Conservation (phyloP, 2,888 invertebrate species). For the Meandrusa payeni region DNA sequence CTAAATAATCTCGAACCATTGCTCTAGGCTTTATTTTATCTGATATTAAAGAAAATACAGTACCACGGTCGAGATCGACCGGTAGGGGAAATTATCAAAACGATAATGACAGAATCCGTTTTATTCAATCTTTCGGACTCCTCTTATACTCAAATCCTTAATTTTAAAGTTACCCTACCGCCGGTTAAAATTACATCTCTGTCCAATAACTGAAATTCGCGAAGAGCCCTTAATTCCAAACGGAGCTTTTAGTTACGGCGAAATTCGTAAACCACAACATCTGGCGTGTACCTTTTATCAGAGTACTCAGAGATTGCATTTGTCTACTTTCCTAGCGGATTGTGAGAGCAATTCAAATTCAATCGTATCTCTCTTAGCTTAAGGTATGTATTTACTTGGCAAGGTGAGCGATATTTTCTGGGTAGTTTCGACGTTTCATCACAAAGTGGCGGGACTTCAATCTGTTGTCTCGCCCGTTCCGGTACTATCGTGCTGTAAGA, state of each 20-base stretch:
- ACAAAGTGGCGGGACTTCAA: conserved; percentile 52
- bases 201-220: conserved; percentile 30
- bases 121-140: too few relatives aligned
- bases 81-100: too few relatives aligned
- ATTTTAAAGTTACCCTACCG: conserved; percentile 14
- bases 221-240: conserved; percentile 50
- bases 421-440: conserved; percentile 51
- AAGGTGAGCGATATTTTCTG: conserved; percentile 32
- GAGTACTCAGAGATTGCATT: conserved; percentile 66
- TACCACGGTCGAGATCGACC: too few relatives aligned
- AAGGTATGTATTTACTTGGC: conserved; percentile 37
- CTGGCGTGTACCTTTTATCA: conserved; percentile 62
- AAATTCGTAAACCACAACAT: conserved; percentile 75
- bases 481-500: conserved; percentile 62
- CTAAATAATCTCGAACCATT: too few relatives aligned
- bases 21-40: too few relatives aligned
- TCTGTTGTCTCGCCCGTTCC: conserved; percentile 69
- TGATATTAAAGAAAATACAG: too few relatives aligned
- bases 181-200: conserved; percentile 20
- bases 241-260: conserved; percentile 68
- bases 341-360: conserved; percentile 29
- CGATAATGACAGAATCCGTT: too few relatives aligned
- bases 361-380: conserved; percentile 27
- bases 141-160: neutral
- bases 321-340: conserved; percentile 49